Evolutionary conservation across 2,797 vertebrate genomes (phyloP).

Genomic region (Galago senegalensis): DNA sequence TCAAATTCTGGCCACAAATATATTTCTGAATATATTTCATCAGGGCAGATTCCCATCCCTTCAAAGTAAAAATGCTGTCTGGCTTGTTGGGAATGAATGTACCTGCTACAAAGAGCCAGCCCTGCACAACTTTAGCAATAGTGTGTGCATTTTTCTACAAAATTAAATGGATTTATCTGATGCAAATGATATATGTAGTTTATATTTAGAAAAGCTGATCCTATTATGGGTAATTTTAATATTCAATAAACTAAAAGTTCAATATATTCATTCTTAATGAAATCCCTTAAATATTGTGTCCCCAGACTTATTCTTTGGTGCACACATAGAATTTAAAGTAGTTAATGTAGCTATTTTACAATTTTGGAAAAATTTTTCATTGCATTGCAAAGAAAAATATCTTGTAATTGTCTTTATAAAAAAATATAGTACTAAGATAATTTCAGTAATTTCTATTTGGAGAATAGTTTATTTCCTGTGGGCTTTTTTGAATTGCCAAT

Average conservation of each 20-base stretch:
- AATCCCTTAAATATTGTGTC: neutral
- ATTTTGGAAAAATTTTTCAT: neutral
- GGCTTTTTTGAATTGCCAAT: conserved; percentile 47
- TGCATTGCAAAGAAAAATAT: neutral
- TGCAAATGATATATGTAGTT: neutral
- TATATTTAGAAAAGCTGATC: neutral
- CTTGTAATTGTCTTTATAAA: neutral
- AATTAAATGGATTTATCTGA: neutral
- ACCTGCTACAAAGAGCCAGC: neutral
- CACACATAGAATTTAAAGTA: neutral
- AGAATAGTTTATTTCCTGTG: conserved; percentile 57
- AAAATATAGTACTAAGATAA: conserved; percentile 35
- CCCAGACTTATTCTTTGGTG: neutral
- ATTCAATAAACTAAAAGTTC: neutral
- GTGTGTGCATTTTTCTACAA: neutral
- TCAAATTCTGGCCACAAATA: neutral
- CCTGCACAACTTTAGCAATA: neutral
- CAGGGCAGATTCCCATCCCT: neutral
- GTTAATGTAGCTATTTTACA: neutral
- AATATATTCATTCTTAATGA: neutral
- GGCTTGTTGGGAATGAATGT: neutral
- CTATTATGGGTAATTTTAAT: neutral
- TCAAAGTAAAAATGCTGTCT: neutral
- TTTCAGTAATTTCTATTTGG: conserved; percentile 53
- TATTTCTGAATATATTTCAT: neutral